Evolutionary conservation across 2,888 invertebrate species (phyloP), one percentile per base, ranked within the genome.

Genomic region (Empis livida): DNA sequence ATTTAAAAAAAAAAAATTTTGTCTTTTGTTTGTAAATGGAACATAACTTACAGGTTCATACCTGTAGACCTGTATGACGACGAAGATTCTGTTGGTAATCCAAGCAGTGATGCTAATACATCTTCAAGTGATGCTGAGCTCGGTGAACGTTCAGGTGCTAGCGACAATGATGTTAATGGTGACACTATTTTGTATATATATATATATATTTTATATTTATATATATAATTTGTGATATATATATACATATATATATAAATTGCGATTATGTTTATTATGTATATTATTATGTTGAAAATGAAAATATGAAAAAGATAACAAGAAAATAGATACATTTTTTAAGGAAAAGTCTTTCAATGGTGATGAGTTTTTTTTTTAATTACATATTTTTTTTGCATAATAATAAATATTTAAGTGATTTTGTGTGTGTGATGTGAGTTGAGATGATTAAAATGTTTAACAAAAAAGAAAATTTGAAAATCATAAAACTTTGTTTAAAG

Each of bases 41-140:
- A 65, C 63, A 76, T 78, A 79, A 83, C 82, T 83, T 83, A 82
- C 82, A 81, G 79, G 77, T 79, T 80, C 79, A 66, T 70, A 70
- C 70, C 70, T 76, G 87, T 87, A 59, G 86, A 82, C 63, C 85
- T 83, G 61, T 84, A 79, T 58, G 80, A 42, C 20, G 27, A 27
- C 14, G 42, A 17, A 11, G 17, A 17, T 16, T 46, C 27, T 55
- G 84, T 78, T 62, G 90, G 85, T 64, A 90, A 78, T 64, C 91
- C 89, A 71, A 93, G 80, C 58, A 93, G 80, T 55, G 91, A 89
- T 71, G 93, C 90, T 71, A 93, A 76, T 56, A 93, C 92, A 75
- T 93, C 92, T 76, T 93, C 92, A 66, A 93, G 75, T 56, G 92
- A 93, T 51, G 90, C 86, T 58, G 86, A 86, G 62, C 84, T 82